Evolutionary conservation across 2,113 vertebrate species (phyloP).

Genomic region (Pachycephala philippinensis): DNA sequence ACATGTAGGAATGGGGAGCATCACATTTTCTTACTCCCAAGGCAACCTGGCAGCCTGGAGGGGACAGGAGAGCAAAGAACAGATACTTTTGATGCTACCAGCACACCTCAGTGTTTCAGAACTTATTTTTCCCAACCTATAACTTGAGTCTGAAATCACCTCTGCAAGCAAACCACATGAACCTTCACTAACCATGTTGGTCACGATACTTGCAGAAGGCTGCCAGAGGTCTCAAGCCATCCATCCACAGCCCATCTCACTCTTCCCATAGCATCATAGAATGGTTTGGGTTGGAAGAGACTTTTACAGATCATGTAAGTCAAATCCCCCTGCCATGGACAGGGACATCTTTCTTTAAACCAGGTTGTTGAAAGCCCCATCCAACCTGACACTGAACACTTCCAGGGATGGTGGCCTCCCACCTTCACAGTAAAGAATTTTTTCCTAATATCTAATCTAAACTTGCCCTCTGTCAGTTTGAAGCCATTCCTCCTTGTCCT

Average conservation of each 20-base stretch:
- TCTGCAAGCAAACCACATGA: neutral
- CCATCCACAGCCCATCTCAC: too few species aligned
- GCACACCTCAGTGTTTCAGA: neutral
- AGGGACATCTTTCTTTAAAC: too few species aligned
- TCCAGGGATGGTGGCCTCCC: too few species aligned
- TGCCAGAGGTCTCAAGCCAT: neutral
- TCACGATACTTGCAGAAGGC: neutral
- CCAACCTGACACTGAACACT: too few species aligned
- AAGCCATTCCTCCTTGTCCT: too few species aligned
- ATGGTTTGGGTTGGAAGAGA: too few species aligned
- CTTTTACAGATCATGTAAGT: too few species aligned
- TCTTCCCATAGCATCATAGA: neutral
- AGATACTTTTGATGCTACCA: neutral
- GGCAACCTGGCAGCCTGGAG: neutral
- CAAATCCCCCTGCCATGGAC: too few species aligned
- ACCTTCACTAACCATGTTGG: rapidly evolving
- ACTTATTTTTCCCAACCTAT: neutral
- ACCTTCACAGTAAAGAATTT: too few species aligned
- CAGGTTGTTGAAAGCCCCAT: too few species aligned
- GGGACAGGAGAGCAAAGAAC: neutral
- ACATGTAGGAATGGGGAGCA: neutral
- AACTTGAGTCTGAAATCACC: neutral
- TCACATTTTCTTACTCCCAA: neutral
- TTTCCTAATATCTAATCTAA: too few species aligned
- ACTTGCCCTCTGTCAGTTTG: too few species aligned